Conservation (phyloP, 2,888 invertebrate genomes). For the Strigamia transsilvanica region DNA sequence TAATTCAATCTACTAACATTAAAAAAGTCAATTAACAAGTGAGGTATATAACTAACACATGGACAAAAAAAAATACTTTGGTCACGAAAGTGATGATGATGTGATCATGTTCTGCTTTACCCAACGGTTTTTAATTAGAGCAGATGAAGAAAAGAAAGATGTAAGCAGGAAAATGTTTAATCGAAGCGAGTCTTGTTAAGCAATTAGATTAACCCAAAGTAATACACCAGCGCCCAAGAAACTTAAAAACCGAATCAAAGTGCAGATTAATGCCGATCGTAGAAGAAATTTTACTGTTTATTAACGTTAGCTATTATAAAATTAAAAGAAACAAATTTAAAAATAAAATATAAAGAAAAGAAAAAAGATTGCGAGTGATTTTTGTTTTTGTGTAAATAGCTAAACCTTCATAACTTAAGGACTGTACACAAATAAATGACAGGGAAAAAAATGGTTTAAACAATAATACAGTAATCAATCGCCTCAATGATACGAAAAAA, state of each 20-base stretch:
- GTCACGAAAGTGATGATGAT: conserved; percentile 26
- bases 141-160: not conserved
- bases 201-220: not conserved
- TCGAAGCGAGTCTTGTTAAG: not conserved
- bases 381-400: conserved; percentile 9
- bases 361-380: conserved; percentile 18
- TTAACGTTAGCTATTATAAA: conserved; percentile 43
- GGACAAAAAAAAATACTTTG: conserved; percentile 46
- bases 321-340: conserved; percentile 3
- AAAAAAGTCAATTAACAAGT: conserved; percentile 37
- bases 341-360: not conserved
- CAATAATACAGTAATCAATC: conserved; percentile 39
- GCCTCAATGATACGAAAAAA: conserved; percentile 39
- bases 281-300: conserved; percentile 32
- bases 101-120: conserved; percentile 23
- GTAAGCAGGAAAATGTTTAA: conserved; percentile 4
- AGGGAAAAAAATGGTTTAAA: not conserved
- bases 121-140: conserved; percentile 22
- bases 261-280: conserved; percentile 29
- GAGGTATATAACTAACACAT: conserved; percentile 44
- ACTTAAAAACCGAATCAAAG: not conserved
- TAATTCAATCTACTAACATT: conserved; percentile 33
- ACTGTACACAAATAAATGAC: conserved; percentile 44
- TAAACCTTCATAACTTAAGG: conserved; percentile 44
- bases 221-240: not conserved